Conservation (phyloP, 2,113 vertebrate species). For the Pogona vitticeps region DNA sequence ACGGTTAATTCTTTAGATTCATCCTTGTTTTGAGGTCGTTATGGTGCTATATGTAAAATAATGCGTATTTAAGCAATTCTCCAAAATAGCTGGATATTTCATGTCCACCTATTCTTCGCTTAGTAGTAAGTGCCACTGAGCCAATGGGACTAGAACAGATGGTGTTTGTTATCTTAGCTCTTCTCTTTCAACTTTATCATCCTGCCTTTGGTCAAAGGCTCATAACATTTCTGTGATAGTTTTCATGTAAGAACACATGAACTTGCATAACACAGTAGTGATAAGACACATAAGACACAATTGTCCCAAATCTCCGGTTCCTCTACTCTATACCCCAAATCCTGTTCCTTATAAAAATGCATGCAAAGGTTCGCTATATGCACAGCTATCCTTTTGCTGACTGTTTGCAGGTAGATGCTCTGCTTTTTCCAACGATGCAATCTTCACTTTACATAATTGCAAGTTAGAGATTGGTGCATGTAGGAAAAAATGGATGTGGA, state of each 20-base stretch:
- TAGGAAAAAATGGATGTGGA: no score
- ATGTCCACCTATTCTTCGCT: slow-evolving; percentile 2
- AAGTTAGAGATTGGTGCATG: no score
- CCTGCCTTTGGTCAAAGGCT: not conserved
- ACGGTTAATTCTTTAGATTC: not conserved
- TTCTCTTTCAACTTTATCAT: slow-evolving; percentile 21
- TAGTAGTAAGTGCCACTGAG: slow-evolving; percentile 11
- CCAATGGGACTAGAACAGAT: slow-evolving; percentile 19
- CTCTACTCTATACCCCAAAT: not conserved
- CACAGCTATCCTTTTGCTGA: no score
- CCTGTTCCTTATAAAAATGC: no score
- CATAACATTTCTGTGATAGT: not conserved
- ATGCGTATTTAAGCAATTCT: not conserved
- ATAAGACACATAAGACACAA: not conserved
- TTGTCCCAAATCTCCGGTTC: not conserved
- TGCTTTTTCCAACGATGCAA: no score
- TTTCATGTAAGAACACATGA: not conserved
- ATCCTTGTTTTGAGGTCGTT: not conserved
- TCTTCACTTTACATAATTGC: no score
- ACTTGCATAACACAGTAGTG: not conserved
- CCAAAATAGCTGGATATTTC: no score
- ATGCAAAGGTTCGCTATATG: no score
- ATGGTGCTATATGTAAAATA: not conserved
- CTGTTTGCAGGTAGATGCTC: no score
- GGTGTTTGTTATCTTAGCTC: not conserved